These are phyloP conservation scores for Xestoiulus laeticollis DNA, from an alignment of 2,888 invertebrate genomes.

Conservation along the genomic window DNA sequence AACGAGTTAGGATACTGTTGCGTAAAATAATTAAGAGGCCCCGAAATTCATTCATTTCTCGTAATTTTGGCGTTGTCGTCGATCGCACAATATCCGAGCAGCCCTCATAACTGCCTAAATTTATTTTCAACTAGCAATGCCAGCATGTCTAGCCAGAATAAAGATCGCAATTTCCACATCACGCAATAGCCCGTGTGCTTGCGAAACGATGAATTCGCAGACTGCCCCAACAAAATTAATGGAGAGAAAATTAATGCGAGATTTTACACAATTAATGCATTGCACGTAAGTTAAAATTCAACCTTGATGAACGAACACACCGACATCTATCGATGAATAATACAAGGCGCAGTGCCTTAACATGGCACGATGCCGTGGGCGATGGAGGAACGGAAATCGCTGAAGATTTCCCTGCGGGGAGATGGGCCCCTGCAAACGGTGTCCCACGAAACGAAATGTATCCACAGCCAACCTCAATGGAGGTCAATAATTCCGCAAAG, in stretches of 20 bases:
- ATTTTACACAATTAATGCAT: background rate
- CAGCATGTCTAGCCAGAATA: background rate
- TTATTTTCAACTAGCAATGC: background rate
- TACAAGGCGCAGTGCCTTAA: background rate
- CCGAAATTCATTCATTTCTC: background rate
- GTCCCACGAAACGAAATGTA: background rate
- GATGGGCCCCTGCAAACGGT: background rate
- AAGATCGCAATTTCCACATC: background rate
- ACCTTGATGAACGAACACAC: background rate
- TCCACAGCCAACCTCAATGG: conserved; percentile 12
- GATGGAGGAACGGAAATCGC: background rate
- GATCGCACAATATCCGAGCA: background rate
- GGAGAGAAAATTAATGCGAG: background rate
- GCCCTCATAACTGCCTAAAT: background rate
- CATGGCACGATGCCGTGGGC: background rate
- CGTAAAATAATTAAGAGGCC: no score
- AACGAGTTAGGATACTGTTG: no score
- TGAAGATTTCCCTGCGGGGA: background rate
- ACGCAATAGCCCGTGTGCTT: background rate
- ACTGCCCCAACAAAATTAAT: background rate
- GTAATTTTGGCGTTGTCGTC: background rate
- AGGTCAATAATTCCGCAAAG: background rate
- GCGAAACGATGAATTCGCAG: background rate
- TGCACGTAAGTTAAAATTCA: background rate
- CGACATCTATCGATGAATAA: background rate